Base-by-base conservation (phyloP, 2,888 invertebrate genomes). In the Muscina levida region DNA sequence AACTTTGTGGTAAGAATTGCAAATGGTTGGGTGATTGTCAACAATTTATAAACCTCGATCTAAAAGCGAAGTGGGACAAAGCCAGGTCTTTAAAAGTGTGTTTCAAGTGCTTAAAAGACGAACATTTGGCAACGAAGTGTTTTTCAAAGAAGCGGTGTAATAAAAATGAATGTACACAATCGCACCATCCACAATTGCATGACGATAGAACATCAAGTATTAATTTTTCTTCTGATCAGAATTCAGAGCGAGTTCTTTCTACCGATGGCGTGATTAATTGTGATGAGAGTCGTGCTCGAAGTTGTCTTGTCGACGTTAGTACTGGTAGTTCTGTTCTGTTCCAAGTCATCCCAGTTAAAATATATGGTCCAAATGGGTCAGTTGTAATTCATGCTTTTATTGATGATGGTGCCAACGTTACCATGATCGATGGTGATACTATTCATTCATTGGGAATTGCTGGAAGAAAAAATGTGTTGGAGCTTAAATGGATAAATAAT, bases 401-500 rank as follows among this genome's bases (percentile, higher is more conserved):
- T 15, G 51, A 19, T 10, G 10, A 53, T 15, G 22, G 51, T 10
- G 51, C 51, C 1, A 53, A 53, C 24, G 19, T 22, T 1, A 22
- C 51, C 8, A 53, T 22, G 51, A 19, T 22, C 10, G 51, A 53
- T 53, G 51, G 22, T 10, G 51, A 53, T 10, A 13, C 37, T 4
- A 26, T 13, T n/a, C 26, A 22, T n/a, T 31, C 13, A 4, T 57
- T 57, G 37, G 57, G 57, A 57, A 37, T 26, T 8, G 13, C 31
- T 2, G 57, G 57, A 4, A 31, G 15, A 15, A 26, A 57, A 22
- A 15, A 24, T 5, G 57, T 26, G 6, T 26, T 57, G n/a, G 57
- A 57, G 8, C n/a, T 57, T n/a, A 31, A 31, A 10, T 57, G 57
- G 57, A 24, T 57, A 22, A 53, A 53, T 22, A 53, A 22, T 22